These are phyloP conservation scores for Griposia aprilina DNA, from an alignment of 2,888 invertebrate genomes.

Conservation along the genomic window DNA sequence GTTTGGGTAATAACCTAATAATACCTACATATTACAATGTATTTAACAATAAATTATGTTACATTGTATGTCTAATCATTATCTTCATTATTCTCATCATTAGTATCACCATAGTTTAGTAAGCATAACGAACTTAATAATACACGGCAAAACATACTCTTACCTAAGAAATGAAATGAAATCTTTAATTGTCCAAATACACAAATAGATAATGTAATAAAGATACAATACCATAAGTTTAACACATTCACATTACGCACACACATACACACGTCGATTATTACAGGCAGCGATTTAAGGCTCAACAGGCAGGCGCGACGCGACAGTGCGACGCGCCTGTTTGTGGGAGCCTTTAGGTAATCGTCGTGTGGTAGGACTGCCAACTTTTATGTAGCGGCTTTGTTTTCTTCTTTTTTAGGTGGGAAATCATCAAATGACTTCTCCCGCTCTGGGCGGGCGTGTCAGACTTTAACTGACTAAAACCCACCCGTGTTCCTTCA, in stretches of 20 bases:
- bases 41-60: not conserved
- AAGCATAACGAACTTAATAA: not conserved
- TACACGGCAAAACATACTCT: not conserved
- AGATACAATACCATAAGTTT: not conserved
- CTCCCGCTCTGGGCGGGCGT: too few species aligned
- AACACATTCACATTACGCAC: not conserved
- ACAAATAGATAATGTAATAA: not conserved
- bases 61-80: not conserved
- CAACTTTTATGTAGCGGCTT: not conserved
- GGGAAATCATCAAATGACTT: too few species aligned
- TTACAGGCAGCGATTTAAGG: not conserved
- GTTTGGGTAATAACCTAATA: not conserved
- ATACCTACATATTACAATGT: not conserved
- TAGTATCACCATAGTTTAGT: too few species aligned
- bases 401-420: too few species aligned
- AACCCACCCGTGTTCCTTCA: too few species aligned
- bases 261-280: not conserved
- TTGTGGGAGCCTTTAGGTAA: not conserved
- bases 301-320: too few species aligned
- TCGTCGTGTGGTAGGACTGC: too few species aligned
- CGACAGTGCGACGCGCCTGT: too few species aligned
- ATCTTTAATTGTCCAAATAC: not conserved
- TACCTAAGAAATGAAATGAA: not conserved
- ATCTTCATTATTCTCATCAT: too few species aligned
- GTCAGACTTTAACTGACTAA: too few species aligned